Evolutionary conservation across 92 coral and sea anemone genomes (phyloP).

Genomic region (Diadumene lineata): DNA sequence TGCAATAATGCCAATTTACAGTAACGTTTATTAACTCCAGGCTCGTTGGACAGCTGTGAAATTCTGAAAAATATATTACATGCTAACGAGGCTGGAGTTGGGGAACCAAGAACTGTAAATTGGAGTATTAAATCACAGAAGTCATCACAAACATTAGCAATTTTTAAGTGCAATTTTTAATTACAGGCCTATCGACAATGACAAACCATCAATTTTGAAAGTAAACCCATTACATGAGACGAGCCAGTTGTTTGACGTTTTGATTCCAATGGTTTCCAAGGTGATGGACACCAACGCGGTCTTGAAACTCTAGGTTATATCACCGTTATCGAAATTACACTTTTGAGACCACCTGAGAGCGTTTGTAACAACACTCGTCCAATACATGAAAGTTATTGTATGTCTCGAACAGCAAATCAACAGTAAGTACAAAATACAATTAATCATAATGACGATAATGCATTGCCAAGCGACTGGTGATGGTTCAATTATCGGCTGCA

Average conservation of each 20-base stretch:
- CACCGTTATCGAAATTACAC: neutral
- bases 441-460: neutral
- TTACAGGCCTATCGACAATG: too few species aligned
- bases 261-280: neutral
- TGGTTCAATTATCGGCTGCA: neutral
- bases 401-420: neutral
- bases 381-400: neutral
- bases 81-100: too few species aligned
- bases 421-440: neutral
- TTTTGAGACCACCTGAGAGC: neutral
- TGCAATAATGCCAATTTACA: neutral
- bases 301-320: neutral
- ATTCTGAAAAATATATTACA: too few species aligned
- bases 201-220: too few species aligned
- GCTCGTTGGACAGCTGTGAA: neutral
- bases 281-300: neutral
- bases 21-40: neutral
- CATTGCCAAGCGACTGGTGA: neutral
- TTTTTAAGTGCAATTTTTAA: too few species aligned
- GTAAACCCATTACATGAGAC: too few species aligned
- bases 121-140: too few species aligned
- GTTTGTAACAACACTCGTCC: neutral
- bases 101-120: too few species aligned
- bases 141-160: too few species aligned
- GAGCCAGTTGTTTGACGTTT: neutral